These are phyloP conservation scores for Clytia hemisphaerica DNA, from an alignment of 30 jellyfish, hydroid and myxozoan species.

Conservation along the genomic window DNA sequence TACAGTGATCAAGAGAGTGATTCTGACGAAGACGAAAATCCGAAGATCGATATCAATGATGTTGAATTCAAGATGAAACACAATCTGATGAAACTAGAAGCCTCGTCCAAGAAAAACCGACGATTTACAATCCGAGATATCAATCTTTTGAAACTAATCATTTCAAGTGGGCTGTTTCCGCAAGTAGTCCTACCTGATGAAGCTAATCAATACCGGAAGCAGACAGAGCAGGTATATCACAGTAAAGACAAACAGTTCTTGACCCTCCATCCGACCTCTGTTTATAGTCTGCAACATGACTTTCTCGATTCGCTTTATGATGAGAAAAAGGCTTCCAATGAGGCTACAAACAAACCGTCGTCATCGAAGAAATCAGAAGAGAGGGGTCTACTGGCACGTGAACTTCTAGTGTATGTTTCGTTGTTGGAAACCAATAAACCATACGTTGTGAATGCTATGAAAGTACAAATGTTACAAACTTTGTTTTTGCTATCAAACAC, in stretches of 20 bases:
- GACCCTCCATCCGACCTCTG: conserved; percentile 84
- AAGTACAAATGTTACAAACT: conserved; percentile 78
- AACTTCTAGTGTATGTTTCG: conserved; percentile 76
- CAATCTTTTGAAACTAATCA: conserved; percentile 50
- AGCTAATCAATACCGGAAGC: conserved; percentile 78
- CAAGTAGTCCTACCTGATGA: conserved; percentile 98
- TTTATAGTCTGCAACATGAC: conserved; percentile 61
- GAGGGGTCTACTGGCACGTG: conserved; percentile 40
- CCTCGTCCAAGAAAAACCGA: conserved; percentile 39
- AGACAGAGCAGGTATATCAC: conserved; percentile 78
- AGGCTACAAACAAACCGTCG: too few species aligned
- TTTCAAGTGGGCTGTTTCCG: conserved; percentile 92
- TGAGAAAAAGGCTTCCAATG: conserved; percentile 13
- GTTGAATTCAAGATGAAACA: conserved; percentile 79
- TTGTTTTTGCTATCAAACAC: conserved; percentile 70
- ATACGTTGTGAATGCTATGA: conserved; percentile 63
- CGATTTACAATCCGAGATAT: conserved; percentile 50
- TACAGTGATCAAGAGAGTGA: conserved; percentile 44
- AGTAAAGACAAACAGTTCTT: conserved; percentile 88
- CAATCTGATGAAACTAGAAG: conserved; percentile 48
- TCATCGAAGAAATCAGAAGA: too few species aligned
- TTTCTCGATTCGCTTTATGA: conserved; percentile 35
- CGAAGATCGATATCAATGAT: conserved; percentile 90
- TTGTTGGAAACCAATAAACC: conserved; percentile 94
- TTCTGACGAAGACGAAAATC: conserved; percentile 46